Conservation (phyloP, 2,888 invertebrate genomes). For the Tenthredo livida region DNA sequence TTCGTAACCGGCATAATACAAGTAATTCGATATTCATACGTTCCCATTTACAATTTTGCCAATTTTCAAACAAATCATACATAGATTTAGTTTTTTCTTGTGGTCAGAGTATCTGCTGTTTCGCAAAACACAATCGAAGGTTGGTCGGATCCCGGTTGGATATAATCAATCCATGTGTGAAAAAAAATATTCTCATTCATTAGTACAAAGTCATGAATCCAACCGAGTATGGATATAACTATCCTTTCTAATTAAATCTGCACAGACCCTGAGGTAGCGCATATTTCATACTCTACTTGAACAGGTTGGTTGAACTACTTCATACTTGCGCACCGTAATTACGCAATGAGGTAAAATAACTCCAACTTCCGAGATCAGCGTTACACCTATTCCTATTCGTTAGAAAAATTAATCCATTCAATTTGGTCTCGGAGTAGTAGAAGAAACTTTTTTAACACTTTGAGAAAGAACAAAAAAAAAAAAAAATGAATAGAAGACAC, state of each 20-base stretch:
- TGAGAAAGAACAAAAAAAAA: neutral
- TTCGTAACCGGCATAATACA: neutral
- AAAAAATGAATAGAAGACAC: neutral
- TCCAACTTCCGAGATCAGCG: conserved; percentile 10
- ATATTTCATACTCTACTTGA: neutral
- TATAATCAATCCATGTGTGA: neutral
- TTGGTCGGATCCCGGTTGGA: neutral
- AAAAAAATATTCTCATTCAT: neutral
- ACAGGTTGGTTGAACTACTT: conserved; percentile 25
- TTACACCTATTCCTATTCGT: neutral
- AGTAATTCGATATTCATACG: neutral
- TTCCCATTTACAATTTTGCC: too few relatives aligned
- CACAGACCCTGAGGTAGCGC: neutral
- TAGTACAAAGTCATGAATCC: neutral
- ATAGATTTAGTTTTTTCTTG: neutral
- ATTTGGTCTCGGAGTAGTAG: neutral
- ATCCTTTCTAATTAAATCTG: conserved; percentile 16
- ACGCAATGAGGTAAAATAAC: neutral
- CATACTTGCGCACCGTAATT: neutral
- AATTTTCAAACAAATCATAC: neutral
- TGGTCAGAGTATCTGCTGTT: neutral
- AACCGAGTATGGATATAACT: neutral
- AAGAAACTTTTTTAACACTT: neutral
- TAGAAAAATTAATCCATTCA: neutral
- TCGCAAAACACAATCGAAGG: neutral